Evolutionary conservation across 2,797 vertebrate genomes (phyloP).

Genomic region (Myotis myotis): DNA sequence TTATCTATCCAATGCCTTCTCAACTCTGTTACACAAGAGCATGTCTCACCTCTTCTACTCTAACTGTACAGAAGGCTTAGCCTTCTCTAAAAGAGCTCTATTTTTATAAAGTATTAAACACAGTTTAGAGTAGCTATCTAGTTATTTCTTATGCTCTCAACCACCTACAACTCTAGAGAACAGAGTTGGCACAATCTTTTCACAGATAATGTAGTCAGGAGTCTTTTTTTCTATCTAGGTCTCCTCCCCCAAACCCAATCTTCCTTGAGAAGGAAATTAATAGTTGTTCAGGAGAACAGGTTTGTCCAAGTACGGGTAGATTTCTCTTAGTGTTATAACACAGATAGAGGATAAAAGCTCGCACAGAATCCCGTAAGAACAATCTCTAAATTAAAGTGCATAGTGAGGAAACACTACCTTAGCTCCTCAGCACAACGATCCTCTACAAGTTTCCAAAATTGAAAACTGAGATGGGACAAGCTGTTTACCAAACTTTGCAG

Average conservation of each 20-base stretch:
- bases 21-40: not conserved
- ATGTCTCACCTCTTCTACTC: not conserved
- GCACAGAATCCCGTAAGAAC: not conserved
- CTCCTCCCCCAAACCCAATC: not conserved
- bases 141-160: not conserved
- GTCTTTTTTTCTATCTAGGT: not conserved
- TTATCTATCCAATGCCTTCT: not conserved
- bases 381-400: not conserved
- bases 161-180: not conserved
- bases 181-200: not conserved
- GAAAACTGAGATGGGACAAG: not conserved
- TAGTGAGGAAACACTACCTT: not conserved
- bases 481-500: not conserved
- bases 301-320: not conserved
- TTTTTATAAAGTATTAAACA: not conserved
- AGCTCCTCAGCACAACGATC: not conserved
- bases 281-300: not conserved
- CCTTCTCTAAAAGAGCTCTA: not conserved
- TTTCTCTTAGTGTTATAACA: not conserved
- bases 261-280: slow-evolving; percentile 2
- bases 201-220: not conserved
- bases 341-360: not conserved
- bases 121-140: not conserved
- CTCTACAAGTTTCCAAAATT: not conserved
- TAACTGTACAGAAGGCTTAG: not conserved